Evolutionary conservation across 2,113 vertebrate species (phyloP).

Genomic region (Prunella himalayana): DNA sequence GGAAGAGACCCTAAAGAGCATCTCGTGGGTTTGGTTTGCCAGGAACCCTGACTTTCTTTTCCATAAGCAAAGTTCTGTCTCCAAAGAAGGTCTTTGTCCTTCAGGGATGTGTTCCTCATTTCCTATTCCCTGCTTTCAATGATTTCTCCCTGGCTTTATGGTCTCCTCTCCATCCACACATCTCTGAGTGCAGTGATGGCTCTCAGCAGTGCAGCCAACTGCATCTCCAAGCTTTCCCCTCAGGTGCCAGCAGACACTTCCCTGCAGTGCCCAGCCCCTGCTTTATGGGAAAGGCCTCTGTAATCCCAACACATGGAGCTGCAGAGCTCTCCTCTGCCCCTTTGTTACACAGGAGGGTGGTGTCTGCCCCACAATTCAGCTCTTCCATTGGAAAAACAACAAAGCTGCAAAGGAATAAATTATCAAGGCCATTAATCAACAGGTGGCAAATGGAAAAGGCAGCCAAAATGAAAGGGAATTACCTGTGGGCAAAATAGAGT

Average conservation of each 20-base stretch:
- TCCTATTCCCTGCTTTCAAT: background rate
- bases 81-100: background rate
- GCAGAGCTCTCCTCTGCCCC: background rate
- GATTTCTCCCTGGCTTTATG: rapidly evolving
- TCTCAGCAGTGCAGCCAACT: background rate
- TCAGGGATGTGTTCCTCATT: background rate
- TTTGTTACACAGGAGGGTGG: background rate
- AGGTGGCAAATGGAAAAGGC: background rate
- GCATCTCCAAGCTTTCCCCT: background rate
- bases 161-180: background rate
- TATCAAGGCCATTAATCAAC: background rate
- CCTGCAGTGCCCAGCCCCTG: background rate
- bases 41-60: background rate
- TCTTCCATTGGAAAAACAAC: background rate
- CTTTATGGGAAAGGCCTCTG: background rate
- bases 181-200: background rate
- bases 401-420: background rate
- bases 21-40: background rate
- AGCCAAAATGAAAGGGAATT: background rate
- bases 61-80: background rate
- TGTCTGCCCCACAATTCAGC: background rate
- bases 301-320: rapidly evolving
- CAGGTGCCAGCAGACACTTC: background rate
- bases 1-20: background rate
- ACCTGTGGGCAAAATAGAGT: background rate